Percentiles rank a stretch among this genome's conserved stretches.
Evolutionary conservation across 2,113 vertebrate genomes (phyloP).

Genomic region (Aptenodytes forsteri): DNA sequence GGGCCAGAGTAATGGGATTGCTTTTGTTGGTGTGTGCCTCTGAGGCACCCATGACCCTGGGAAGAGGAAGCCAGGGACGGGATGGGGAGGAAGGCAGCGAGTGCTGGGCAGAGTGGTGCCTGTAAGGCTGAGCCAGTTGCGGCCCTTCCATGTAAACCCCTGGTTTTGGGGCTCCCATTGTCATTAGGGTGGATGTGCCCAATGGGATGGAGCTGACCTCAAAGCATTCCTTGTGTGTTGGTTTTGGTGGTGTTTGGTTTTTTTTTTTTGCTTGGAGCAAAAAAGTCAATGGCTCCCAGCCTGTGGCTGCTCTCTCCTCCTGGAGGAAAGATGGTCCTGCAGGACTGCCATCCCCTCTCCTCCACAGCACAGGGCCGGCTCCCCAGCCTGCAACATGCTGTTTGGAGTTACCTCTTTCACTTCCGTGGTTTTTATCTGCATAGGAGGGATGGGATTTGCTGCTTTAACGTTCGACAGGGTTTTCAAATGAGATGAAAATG

Average conservation of each 20-base stretch:
- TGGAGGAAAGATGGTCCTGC: neutral
- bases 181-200: neutral
- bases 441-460: neutral
- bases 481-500: neutral
- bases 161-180: neutral
- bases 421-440: neutral
- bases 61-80: neutral
- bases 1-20: neutral
- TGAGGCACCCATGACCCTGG: neutral
- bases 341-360: neutral
- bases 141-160: neutral
- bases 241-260: neutral
- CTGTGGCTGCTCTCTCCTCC: neutral
- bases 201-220: neutral
- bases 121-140: neutral
- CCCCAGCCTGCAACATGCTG: accelerated
- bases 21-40: neutral
- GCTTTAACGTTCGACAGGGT: accelerated
- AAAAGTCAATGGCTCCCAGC: neutral
- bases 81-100: neutral
- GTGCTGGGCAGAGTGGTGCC: too few species aligned
- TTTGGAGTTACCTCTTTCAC: neutral
- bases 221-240: accelerated
- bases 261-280: neutral
- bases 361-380: neutral